Evolutionary conservation across 2,797 vertebrate species (phyloP).

Genomic region (Eurystomus glaucurus): DNA sequence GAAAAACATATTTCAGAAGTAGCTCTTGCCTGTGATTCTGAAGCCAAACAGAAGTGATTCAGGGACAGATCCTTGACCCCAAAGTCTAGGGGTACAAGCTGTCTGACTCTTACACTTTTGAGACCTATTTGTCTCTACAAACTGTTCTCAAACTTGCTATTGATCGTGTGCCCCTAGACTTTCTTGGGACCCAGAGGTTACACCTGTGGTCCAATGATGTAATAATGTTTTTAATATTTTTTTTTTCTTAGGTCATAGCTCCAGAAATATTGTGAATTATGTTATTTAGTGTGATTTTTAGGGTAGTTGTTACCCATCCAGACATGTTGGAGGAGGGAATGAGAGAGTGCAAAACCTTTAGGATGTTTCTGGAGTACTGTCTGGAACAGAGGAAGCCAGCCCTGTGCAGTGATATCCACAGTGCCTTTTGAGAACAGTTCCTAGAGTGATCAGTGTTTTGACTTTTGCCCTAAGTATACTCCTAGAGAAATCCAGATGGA

Average conservation of each 20-base stretch:
- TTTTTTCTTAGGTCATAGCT: rapidly evolving
- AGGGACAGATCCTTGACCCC: not conserved
- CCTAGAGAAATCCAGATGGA: not conserved
- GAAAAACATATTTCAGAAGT: not conserved
- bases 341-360: not conserved
- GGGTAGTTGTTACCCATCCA: not conserved
- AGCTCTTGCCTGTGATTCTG: not conserved
- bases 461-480: not conserved
- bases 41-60: not conserved
- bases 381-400: not conserved
- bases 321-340: not conserved
- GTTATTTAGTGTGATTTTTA: not conserved
- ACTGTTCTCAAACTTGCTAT: not conserved
- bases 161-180: not conserved
- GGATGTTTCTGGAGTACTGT: not conserved
- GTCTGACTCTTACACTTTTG: not conserved
- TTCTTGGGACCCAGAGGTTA: not conserved
- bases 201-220: not conserved
- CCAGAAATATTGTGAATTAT: not conserved
- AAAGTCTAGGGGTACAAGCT: not conserved
- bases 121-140: not conserved
- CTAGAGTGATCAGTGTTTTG: not conserved
- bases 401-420: not conserved
- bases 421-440: not conserved
- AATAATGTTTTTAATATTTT: not conserved